Percentiles rank a stretch among this genome's conserved stretches.
phyloP scores from a whole-genome alignment of 2,113 vertebrate genomes.

The Grammomys dolichurus region DNA sequence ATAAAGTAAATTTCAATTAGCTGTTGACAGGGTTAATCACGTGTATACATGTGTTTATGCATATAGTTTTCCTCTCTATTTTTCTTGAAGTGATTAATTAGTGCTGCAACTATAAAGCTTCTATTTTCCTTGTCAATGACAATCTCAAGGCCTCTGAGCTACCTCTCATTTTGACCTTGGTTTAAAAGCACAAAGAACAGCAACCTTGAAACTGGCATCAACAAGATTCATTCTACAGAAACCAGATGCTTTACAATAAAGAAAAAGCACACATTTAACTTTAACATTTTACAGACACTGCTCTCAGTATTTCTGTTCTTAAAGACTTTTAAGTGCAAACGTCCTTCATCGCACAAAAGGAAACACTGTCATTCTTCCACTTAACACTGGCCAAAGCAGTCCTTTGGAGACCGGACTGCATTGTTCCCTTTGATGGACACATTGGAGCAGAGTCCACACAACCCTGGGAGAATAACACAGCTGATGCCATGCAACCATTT shows the following conservation, averaged over 20 bases:
- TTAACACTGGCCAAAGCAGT: slow-evolving; percentile 59
- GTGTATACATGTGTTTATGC: slow-evolving; percentile 45
- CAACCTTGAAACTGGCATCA: slow-evolving; percentile 91
- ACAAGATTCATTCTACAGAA: slow-evolving; percentile 90
- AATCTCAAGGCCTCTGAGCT: slow-evolving; percentile 92
- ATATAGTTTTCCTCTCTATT: slow-evolving; percentile 75
- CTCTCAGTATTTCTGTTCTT: slow-evolving; percentile 82
- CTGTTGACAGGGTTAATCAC: slow-evolving; percentile 51
- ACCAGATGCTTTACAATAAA: slow-evolving; percentile 87
- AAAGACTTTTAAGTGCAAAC: slow-evolving; percentile 79
- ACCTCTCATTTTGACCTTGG: slow-evolving; percentile 92
- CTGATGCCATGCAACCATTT: slow-evolving; percentile 50
- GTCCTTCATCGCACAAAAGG: slow-evolving; percentile 81
- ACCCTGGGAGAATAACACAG: slow-evolving; percentile 58
- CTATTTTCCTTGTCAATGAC: slow-evolving; percentile 94
- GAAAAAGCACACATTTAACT: slow-evolving; percentile 86
- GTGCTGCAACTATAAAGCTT: slow-evolving; percentile 89
- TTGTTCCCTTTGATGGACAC: slow-evolving; percentile 70
- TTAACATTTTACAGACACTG: slow-evolving; percentile 80
- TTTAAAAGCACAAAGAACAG: slow-evolving; percentile 89
- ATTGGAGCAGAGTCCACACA: slow-evolving; percentile 5
- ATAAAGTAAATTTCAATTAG: slow-evolving; percentile 66
- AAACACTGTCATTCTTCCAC: slow-evolving; percentile 53
- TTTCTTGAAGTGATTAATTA: slow-evolving; percentile 91
- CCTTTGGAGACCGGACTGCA: slow-evolving; percentile 39